Conservation (phyloP, 2,113 vertebrate genomes). For the Diphyllodes magnificus region DNA sequence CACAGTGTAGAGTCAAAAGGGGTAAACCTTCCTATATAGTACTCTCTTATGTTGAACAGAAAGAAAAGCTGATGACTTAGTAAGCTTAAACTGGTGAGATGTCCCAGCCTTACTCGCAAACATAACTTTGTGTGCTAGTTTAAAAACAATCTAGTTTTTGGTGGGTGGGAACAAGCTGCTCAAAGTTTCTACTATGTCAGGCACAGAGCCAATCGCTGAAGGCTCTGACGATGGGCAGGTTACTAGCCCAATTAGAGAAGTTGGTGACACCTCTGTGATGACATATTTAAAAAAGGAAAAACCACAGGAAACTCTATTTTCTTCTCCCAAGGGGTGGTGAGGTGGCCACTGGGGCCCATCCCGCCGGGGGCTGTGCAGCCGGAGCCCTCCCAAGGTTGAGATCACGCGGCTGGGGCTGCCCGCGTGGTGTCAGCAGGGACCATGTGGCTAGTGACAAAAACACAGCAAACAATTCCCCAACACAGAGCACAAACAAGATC, state of each 20-base stretch:
- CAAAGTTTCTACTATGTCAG: not conserved
- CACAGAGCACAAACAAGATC: not conserved
- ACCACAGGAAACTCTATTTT: not conserved
- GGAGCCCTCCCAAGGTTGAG: not conserved
- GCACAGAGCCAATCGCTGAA: not conserved
- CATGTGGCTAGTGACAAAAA: not conserved
- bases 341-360: no score
- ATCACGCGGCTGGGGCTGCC: no score
- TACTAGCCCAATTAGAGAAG: no score
- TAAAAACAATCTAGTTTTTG: not conserved
- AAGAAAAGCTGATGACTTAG: not conserved
- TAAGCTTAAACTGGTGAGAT: not conserved
- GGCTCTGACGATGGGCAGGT: not conserved
- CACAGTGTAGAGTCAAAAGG: not conserved
- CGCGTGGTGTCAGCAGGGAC: no score
- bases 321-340: not conserved
- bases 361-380: accelerated
- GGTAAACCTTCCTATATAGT: not conserved
- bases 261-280: no score
- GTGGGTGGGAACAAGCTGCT: not conserved
- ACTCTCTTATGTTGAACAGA: not conserved
- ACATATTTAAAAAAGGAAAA: not conserved
- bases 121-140: not conserved
- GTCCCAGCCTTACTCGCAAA: not conserved
- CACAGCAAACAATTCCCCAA: not conserved